phyloP scores from a whole-genome alignment of 1,140 invertebrate genomes.

The Metopolophium dirhodum region DNA sequence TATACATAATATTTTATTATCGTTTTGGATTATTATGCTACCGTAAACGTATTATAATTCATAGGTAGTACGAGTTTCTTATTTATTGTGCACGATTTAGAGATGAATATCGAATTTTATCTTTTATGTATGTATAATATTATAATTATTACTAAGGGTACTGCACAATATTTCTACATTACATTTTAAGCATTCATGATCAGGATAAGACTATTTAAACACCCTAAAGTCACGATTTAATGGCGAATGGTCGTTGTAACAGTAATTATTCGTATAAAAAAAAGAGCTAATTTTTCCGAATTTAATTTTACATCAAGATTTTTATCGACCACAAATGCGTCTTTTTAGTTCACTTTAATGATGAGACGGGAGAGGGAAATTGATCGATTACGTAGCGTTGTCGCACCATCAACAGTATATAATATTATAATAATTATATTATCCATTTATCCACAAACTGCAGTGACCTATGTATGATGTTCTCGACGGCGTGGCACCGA shows the following conservation, averaged over 20 bases:
- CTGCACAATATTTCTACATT: not conserved
- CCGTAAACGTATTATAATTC: not conserved
- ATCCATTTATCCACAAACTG: not conserved
- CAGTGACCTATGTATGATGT: not conserved
- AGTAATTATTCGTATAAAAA: not conserved
- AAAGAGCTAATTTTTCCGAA: not conserved
- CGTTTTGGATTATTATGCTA: not conserved
- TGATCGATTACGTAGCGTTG: not conserved
- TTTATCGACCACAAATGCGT: not conserved
- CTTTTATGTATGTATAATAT: not conserved
- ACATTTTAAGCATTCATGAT: not conserved
- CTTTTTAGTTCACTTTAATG: not conserved
- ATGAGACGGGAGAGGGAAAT: not conserved
- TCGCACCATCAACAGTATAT: not conserved
- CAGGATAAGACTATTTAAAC: conserved; percentile 8
- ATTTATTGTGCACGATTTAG: not conserved
- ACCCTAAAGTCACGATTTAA: conserved; percentile 14
- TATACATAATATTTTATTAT: not conserved
- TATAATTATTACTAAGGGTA: not conserved
- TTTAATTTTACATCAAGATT: not conserved
- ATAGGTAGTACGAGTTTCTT: not conserved
- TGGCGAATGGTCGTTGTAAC: not conserved
- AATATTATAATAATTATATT: not conserved
- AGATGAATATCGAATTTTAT: not conserved
- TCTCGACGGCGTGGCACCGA: not conserved